Evolutionary conservation across 1,140 invertebrate genomes (phyloP).

Genomic region (Galendromus occidentalis): DNA sequence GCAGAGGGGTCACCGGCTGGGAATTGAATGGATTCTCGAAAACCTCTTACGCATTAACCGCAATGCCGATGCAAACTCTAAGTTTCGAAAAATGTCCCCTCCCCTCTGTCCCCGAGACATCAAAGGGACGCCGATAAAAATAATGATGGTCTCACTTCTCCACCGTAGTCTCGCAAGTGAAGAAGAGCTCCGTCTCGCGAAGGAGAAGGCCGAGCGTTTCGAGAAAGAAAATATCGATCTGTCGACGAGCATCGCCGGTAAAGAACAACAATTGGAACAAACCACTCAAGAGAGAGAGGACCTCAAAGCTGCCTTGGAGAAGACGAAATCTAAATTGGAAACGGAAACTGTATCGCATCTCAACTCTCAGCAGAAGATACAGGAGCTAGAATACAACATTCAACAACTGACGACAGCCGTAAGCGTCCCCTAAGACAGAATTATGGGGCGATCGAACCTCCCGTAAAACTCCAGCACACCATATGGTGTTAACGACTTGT

Average conservation of each 20-base stretch:
- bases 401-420: slow-evolving; percentile 45
- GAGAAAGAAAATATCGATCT: slow-evolving; percentile 74
- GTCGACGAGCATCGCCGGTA: slow-evolving; percentile 60
- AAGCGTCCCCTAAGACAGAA: slow-evolving; percentile 10
- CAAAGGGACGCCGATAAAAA: no score
- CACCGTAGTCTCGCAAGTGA: background rate
- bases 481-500: no score
- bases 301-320: slow-evolving; percentile 53
- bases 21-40: no score
- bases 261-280: slow-evolving; percentile 76
- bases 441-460: no score
- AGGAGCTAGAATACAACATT: slow-evolving; percentile 48
- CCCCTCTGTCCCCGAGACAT: no score
- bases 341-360: slow-evolving; percentile 66
- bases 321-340: slow-evolving; percentile 70
- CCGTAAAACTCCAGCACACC: no score
- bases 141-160: no score
- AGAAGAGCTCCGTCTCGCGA: slow-evolving; percentile 50
- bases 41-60: no score
- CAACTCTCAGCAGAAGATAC: slow-evolving; percentile 57
- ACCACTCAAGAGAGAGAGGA: slow-evolving; percentile 72
- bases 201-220: slow-evolving; percentile 62
- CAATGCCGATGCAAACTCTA: no score
- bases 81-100: no score
- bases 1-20: no score